Conservation (phyloP, 2,888 invertebrate species). For the Pasiphila rectangulata region DNA sequence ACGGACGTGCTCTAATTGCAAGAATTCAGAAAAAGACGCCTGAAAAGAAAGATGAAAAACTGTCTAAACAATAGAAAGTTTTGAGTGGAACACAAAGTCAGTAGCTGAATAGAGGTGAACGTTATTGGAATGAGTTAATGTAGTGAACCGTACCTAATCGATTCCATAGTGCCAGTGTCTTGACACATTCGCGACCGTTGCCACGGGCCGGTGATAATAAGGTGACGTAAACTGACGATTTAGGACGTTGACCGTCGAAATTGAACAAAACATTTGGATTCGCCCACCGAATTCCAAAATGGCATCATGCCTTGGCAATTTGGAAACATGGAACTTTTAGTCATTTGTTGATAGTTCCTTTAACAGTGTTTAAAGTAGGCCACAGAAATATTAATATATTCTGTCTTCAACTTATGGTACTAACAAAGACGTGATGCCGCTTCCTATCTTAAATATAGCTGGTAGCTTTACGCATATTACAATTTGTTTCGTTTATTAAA, state of each 20-base stretch:
- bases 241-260: conserved; percentile 60
- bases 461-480: conserved; percentile 6
- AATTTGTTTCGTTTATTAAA: too few species aligned
- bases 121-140: conserved; percentile 45
- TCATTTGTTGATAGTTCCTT: conserved; percentile 2
- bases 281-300: conserved; percentile 32
- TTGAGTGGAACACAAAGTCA: conserved; percentile 30
- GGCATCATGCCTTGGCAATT: conserved; percentile 22
- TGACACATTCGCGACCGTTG: conserved; percentile 51
- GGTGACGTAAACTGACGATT: conserved; percentile 58
- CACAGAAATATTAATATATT: too few species aligned
- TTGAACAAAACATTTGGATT: conserved; percentile 50
- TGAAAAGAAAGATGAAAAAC: conserved; percentile 26
- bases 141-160: conserved; percentile 58
- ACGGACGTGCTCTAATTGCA: conserved; percentile 24
- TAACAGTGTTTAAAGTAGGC: background rate
- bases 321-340: conserved; percentile 26
- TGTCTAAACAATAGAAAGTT: conserved; percentile 34
- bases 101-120: conserved; percentile 44
- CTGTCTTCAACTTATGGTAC: too few species aligned
- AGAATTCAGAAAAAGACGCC: conserved; percentile 13
- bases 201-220: conserved; percentile 44
- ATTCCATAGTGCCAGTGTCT: conserved; percentile 57
- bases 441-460: conserved; percentile 35
- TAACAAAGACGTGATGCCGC: conserved; percentile 37